Conservation (phyloP, 2,888 invertebrate species). For the Campopleginae sp. region DNA sequence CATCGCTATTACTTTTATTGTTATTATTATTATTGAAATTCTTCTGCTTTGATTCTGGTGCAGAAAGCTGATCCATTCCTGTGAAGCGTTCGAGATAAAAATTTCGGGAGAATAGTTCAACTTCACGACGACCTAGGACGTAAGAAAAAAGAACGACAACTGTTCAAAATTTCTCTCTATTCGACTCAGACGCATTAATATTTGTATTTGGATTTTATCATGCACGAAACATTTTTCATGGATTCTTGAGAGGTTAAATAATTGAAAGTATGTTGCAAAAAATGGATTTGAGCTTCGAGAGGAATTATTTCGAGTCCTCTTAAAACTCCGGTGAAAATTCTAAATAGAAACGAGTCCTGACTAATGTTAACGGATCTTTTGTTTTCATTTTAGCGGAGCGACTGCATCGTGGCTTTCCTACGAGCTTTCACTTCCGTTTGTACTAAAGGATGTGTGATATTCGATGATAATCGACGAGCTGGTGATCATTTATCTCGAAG, state of each 20-base stretch:
- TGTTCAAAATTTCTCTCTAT: not conserved
- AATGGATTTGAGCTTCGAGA: not conserved
- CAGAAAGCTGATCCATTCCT: not conserved
- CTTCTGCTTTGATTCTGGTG: not conserved
- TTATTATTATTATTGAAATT: not conserved
- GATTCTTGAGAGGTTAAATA: not conserved
- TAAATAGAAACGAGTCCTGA: not conserved
- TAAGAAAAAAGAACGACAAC: not conserved
- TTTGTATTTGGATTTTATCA: not conserved
- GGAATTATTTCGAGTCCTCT: not conserved
- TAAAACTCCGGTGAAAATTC: not conserved
- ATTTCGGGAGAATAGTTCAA: not conserved
- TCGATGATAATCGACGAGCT: conserved; percentile 8
- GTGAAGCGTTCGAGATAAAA: not conserved
- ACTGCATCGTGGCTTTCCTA: not conserved
- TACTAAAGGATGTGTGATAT: not conserved
- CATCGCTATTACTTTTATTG: not conserved
- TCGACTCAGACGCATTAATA: no score
- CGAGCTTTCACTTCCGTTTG: not conserved
- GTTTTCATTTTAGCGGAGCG: not conserved
- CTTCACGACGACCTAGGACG: not conserved
- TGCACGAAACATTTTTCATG: not conserved
- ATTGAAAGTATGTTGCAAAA: not conserved
- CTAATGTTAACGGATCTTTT: not conserved
- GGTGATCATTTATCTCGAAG: conserved; percentile 33